Conservation (phyloP, 2,113 vertebrate species). For the Daphoenositta chrysoptera region DNA sequence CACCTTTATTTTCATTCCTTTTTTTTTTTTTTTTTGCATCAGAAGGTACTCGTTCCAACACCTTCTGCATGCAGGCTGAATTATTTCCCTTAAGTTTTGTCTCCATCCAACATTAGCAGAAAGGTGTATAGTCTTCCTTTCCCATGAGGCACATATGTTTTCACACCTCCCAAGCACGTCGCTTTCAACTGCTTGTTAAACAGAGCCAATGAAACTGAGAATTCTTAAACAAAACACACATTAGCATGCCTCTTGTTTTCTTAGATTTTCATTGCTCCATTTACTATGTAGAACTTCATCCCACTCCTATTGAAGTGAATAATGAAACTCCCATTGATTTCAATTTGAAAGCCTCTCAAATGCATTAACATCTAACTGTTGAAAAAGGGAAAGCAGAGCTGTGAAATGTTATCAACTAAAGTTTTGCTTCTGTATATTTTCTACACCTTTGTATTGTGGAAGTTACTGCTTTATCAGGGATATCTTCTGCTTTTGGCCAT, state of each 20-base stretch:
- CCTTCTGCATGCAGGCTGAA: background rate
- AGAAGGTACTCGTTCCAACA: background rate
- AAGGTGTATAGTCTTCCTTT: background rate
- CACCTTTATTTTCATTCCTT: background rate
- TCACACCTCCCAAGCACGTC: background rate
- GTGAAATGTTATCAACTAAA: background rate
- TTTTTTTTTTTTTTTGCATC: background rate
- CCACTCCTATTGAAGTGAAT: slow-evolving; percentile 11
- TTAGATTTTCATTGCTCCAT: slow-evolving; percentile 33
- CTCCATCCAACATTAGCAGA: background rate
- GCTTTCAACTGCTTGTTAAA: slow-evolving; percentile 12
- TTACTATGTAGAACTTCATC: slow-evolving; percentile 27
- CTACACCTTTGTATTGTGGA: background rate
- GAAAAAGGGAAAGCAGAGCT: background rate
- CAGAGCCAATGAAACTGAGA: background rate
- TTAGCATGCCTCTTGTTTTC: slow-evolving; percentile 22
- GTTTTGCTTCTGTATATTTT: background rate
- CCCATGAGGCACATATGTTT: background rate
- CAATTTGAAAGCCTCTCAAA: slow-evolving; percentile 6
- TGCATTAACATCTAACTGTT: background rate
- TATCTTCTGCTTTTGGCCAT: background rate
- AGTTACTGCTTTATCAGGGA: background rate
- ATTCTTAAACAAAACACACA: slow-evolving; percentile 37
- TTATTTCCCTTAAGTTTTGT: background rate
- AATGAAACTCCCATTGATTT: slow-evolving; percentile 49